Base-by-base conservation (phyloP, 2,113 vertebrate genomes). In the Emydocephalus ijimae region DNA sequence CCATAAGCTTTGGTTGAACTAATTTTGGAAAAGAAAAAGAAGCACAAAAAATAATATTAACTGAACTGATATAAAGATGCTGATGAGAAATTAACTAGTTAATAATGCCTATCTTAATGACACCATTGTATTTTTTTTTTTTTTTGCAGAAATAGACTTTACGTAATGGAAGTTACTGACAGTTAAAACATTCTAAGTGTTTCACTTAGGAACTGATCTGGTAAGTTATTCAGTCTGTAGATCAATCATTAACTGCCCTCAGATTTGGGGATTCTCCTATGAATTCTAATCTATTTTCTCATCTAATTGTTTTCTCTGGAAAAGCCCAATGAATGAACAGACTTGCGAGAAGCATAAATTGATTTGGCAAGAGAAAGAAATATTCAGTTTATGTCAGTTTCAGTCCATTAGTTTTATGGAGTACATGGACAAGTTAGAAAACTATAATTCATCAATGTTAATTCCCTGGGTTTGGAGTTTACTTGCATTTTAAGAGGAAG, bases 381-480 rank as follows among this genome's bases (percentile, higher is more conserved):
- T 54, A 54, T 87, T 90, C n/a, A 1, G 43, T 87, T 87, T 64
- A 54, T 64, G 11, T 43, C 39, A 88, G 45, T 48, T 85, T 57
- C 39, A n/a, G 11, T 57, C 85, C 7, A 34, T 81, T 21, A 81
- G 74, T 43, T 81, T 39, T 43, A 81, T 26, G 24, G 86, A 39
- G 34, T 64, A 24, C 61, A 69, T 50, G 64, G 56, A n/a, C 57
- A 45, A 52, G n/a, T 12, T 50, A 39, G 21, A 20, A 39, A n/a
- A 69, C 24, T 89, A 89, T 81, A 81, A 81, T 81, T 81, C 48
- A 45, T 85, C 89, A 92, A 55, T 56, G 18, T 92, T 89, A 64
- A 39, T 89, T 56, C 43, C 74, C 87, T 56, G 39, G 34, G 29
- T 69, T 92, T 24, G 52, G 8, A 24, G 29, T 24, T 69, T 89